These are phyloP conservation scores for Neuroterus valhalla DNA, from an alignment of 1,140 invertebrate genomes.

Conservation along the genomic window DNA sequence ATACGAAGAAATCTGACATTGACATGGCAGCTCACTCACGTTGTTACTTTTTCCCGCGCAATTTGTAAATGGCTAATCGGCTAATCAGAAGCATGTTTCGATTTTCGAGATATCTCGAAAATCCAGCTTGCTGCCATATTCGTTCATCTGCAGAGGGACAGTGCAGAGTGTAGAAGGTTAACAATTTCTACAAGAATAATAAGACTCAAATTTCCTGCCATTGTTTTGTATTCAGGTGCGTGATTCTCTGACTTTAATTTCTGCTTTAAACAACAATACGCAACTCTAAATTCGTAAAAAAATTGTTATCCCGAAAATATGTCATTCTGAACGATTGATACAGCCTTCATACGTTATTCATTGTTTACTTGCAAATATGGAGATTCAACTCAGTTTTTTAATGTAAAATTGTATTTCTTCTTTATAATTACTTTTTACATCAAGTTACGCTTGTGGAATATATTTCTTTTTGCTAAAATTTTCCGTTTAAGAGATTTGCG, in stretches of 20 bases:
- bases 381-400: no score
- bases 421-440: background rate
- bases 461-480: background rate
- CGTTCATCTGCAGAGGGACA: slow-evolving; percentile 10
- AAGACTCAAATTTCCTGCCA: background rate
- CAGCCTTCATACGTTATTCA: no score
- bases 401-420: background rate
- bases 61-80: no score
- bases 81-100: background rate
- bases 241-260: no score
- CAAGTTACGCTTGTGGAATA: background rate
- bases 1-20: no score
- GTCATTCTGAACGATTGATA: background rate
- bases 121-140: slow-evolving; percentile 8
- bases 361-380: no score
- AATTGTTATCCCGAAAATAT: background rate
- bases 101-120: background rate
- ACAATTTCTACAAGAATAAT: background rate
- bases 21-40: background rate
- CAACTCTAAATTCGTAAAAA: background rate
- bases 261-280: background rate
- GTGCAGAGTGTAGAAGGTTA: slow-evolving; percentile 1
- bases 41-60: no score
- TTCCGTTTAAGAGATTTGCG: background rate
- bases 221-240: slow-evolving; percentile 7